phyloP scores from a whole-genome alignment of 2,113 vertebrate genomes.

The Tiliqua scincoides region DNA sequence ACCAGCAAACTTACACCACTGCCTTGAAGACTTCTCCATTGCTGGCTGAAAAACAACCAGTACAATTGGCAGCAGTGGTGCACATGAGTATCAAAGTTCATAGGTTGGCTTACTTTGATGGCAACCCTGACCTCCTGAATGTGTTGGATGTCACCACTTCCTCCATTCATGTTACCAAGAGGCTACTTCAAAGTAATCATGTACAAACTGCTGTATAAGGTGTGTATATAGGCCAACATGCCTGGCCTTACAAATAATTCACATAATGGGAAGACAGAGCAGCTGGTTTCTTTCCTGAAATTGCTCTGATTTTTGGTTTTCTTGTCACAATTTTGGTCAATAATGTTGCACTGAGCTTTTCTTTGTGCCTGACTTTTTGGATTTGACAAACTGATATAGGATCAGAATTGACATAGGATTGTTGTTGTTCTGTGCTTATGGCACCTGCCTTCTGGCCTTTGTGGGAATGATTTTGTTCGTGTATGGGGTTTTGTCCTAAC shows the following conservation, averaged over 20 bases:
- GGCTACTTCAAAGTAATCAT: slow-evolving; percentile 42
- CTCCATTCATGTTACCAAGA: slow-evolving; percentile 51
- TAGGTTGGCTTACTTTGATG: slow-evolving; percentile 54
- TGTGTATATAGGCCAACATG: not conserved
- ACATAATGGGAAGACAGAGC: not conserved
- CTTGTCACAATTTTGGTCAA: slow-evolving; percentile 11
- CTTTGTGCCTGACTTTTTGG: not conserved
- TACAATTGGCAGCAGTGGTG: slow-evolving; percentile 63
- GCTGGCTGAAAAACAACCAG: slow-evolving; percentile 57
- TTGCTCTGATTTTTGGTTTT: not conserved
- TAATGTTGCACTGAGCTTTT: slow-evolving; percentile 5
- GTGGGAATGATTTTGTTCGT: not conserved
- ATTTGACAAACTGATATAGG: not conserved
- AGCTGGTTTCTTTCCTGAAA: not conserved
- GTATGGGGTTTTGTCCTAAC: slow-evolving; percentile 3
- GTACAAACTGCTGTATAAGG: slow-evolving; percentile 22
- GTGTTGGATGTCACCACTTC: slow-evolving; percentile 66
- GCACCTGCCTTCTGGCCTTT: not conserved
- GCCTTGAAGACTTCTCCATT: slow-evolving; percentile 50
- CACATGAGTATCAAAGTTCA: slow-evolving; percentile 56
- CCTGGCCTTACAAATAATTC: not conserved
- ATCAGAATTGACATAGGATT: not conserved
- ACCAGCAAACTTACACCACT: not conserved
- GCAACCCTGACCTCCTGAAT: slow-evolving; percentile 67
- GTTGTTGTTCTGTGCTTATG: slow-evolving; percentile 4